phyloP scores from a whole-genome alignment of 2,888 invertebrate genomes.

The Conistra vaccinii region DNA sequence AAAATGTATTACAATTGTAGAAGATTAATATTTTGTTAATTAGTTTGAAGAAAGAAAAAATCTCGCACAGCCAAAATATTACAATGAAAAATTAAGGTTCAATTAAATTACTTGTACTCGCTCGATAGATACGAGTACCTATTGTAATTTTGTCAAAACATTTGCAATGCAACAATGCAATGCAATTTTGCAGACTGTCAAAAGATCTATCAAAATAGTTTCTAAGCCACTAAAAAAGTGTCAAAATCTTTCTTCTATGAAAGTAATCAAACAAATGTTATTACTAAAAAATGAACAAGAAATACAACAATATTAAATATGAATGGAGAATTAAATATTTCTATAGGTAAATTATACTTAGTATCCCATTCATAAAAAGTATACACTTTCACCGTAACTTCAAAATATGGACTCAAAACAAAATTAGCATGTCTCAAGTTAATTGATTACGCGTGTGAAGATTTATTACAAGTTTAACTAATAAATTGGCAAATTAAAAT shows the following conservation, averaged over 20 bases:
- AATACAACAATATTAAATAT: conserved; percentile 14
- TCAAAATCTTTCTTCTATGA: not conserved
- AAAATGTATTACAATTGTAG: too few relatives aligned
- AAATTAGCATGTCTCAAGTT: conserved; percentile 18
- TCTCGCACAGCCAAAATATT: not conserved
- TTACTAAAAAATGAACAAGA: not conserved
- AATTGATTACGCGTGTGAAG: conserved; percentile 45
- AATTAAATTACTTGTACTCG: not conserved
- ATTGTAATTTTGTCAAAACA: conserved; percentile 31
- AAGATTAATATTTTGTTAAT: too few relatives aligned
- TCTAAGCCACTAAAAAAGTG: conserved; percentile 1
- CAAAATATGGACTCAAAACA: conserved; percentile 21
- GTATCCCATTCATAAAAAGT: conserved; percentile 20
- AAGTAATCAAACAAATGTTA: not conserved
- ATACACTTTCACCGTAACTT: conserved; percentile 42
- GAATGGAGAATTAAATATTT: conserved; percentile 17
- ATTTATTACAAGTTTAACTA: conserved; percentile 43
- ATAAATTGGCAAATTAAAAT: conserved; percentile 34
- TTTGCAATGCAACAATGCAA: conserved; percentile 18
- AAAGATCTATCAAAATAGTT: conserved; percentile 28
- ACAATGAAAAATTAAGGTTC: conserved; percentile 7
- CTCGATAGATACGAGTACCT: not conserved
- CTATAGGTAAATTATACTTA: conserved; percentile 2
- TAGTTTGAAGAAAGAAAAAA: not conserved
- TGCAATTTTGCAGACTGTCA: conserved; percentile 17